phyloP scores from a whole-genome alignment of 2,888 invertebrate species.

The Eristalis tenax region DNA sequence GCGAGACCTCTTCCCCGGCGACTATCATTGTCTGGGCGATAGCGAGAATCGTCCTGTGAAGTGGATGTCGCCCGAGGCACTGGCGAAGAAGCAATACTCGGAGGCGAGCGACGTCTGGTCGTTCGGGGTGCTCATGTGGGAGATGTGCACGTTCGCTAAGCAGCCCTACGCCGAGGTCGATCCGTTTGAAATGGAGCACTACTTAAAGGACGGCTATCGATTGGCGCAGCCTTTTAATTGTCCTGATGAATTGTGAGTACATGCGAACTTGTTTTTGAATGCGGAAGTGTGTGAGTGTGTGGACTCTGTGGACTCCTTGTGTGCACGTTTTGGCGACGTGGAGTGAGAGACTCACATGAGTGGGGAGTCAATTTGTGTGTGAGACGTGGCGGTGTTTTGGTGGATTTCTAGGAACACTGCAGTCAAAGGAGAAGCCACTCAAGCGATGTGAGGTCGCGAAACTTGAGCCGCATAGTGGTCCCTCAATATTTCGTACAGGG shows the following conservation, averaged over 20 bases:
- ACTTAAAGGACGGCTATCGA: slow-evolving; percentile 93
- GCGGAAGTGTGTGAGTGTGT: neutral
- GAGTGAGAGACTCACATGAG: no score
- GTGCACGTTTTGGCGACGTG: no score
- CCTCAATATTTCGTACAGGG: no score
- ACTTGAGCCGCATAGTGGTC: no score
- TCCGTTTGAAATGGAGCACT: slow-evolving; percentile 94
- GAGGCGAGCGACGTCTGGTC: slow-evolving; percentile 97
- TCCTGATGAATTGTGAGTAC: slow-evolving; percentile 95
- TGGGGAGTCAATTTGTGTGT: no score
- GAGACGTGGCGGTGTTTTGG: no score
- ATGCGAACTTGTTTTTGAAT: neutral
- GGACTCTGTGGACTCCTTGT: neutral
- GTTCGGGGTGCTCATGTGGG: slow-evolving; percentile 97
- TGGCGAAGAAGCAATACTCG: slow-evolving; percentile 90
- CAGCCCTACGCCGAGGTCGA: slow-evolving; percentile 95
- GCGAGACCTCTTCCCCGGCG: slow-evolving; percentile 94
- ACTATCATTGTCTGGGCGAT: slow-evolving; percentile 96
- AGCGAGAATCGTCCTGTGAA: slow-evolving; percentile 96
- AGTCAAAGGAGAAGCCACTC: no score
- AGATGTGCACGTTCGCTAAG: slow-evolving; percentile 93
- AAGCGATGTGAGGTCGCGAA: no score
- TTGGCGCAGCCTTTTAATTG: slow-evolving; percentile 95
- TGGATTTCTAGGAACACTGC: no score
- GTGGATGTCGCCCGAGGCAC: slow-evolving; percentile 95